Percentiles rank a stretch among this genome's conserved stretches.
Conservation (phyloP, 2,888 invertebrate species). For the Rhynchonema sp. region DNA sequence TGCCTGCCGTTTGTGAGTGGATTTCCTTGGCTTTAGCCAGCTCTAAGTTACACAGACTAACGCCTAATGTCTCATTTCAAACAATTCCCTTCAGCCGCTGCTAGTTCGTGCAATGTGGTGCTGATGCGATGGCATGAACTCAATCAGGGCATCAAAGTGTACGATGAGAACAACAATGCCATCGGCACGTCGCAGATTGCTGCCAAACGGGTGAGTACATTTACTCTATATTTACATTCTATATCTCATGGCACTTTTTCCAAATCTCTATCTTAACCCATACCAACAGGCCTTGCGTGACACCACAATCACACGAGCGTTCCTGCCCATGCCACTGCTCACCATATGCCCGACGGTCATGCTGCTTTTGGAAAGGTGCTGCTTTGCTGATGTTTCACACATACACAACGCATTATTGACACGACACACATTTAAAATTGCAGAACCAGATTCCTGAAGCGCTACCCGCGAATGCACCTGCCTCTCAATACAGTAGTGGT, state of each 20-base stretch:
- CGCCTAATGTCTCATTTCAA: too few relatives aligned
- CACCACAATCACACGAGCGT: conserved; percentile 20
- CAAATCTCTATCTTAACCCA: too few relatives aligned
- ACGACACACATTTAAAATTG: neutral
- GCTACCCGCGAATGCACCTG: conserved; percentile 28
- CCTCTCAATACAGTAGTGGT: conserved; percentile 32
- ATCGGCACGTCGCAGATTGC: conserved; percentile 36
- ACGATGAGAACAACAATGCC: conserved; percentile 28
- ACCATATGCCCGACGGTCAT: conserved; percentile 20
- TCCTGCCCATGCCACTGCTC: conserved; percentile 20
- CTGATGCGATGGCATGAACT: conserved; percentile 35
- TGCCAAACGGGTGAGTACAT: conserved; percentile 30
- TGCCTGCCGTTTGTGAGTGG: conserved; percentile 32
- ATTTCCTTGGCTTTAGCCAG: too few relatives aligned
- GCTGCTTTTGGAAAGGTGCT: conserved; percentile 20
- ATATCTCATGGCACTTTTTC: too few relatives aligned
- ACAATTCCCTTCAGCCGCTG: conserved; percentile 24
- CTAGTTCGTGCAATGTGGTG: conserved; percentile 33
- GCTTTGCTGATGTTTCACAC: too few relatives aligned
- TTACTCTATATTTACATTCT: too few relatives aligned
- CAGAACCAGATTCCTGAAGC: conserved; percentile 26
- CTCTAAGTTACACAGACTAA: too few relatives aligned
- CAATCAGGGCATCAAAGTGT: conserved; percentile 33
- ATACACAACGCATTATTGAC: too few relatives aligned
- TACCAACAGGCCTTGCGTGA: conserved; percentile 14